These are phyloP conservation scores for Albula goreensis DNA, from an alignment of 2,113 vertebrate species.

Conservation along the genomic window DNA sequence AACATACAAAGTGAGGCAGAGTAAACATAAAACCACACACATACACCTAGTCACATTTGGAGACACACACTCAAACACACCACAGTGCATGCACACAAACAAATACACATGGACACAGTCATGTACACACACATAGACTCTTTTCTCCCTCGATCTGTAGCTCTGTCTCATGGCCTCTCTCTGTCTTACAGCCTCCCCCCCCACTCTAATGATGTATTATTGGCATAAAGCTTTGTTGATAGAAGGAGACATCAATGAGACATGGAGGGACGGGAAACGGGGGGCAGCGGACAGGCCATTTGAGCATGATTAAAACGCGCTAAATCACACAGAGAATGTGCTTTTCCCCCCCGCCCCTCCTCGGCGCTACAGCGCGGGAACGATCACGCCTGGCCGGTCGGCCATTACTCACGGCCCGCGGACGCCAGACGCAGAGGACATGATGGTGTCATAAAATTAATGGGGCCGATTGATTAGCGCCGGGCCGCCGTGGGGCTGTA, in stretches of 20 bases:
- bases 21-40: constrained; percentile 21
- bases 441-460: constrained; percentile 51
- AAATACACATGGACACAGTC: neutral
- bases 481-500: constrained; percentile 25
- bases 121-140: neutral
- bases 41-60: neutral
- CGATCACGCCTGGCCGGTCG: constrained; percentile 29
- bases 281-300: constrained; percentile 47
- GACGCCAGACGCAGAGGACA: constrained; percentile 47
- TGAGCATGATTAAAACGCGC: constrained; percentile 54
- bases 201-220: constrained; percentile 5
- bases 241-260: constrained; percentile 10
- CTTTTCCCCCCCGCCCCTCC: constrained; percentile 13
- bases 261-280: constrained; percentile 8
- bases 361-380: constrained; percentile 8
- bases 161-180: neutral
- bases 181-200: neutral
- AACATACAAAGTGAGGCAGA: neutral
- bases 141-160: neutral
- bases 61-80: constrained; percentile 7
- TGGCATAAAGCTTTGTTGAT: neutral
- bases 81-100: too few species aligned
- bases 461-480: constrained; percentile 45
- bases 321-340: constrained; percentile 39
- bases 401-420: constrained; percentile 47